phyloP scores from a whole-genome alignment of 1,140 invertebrate genomes.

The Zaprionus vittiger region DNA sequence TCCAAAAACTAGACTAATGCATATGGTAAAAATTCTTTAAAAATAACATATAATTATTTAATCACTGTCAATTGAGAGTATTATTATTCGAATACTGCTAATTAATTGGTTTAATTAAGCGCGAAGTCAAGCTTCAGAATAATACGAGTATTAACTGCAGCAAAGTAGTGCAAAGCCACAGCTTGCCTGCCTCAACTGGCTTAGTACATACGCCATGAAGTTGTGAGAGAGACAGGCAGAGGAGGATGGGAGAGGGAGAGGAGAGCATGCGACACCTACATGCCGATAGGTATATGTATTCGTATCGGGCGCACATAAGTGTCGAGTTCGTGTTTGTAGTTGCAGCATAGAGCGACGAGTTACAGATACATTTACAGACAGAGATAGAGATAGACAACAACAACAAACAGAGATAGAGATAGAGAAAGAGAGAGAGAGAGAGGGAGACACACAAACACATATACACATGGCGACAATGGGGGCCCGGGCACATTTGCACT shows the following conservation, averaged over 20 bases:
- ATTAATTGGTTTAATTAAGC: neutral
- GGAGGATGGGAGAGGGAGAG: neutral
- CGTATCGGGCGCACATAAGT: conserved; percentile 38
- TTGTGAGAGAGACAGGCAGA: neutral
- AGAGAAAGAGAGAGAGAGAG: neutral
- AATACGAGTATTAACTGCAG: too few species aligned
- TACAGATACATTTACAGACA: conserved; percentile 31
- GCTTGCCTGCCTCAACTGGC: neutral
- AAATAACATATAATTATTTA: neutral
- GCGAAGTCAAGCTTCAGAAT: neutral
- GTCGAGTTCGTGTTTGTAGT: conserved; percentile 4
- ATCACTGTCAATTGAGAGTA: neutral
- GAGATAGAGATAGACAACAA: conserved; percentile 40
- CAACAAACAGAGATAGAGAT: neutral
- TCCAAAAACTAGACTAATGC: neutral
- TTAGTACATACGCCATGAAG: neutral
- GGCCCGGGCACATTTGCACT: conserved; percentile 58
- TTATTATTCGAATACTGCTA: neutral
- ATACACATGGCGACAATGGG: conserved; percentile 34
- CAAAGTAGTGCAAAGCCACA: neutral
- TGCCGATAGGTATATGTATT: conserved; percentile 18
- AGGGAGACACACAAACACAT: conserved; percentile 16
- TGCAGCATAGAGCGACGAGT: conserved; percentile 38
- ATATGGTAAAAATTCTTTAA: neutral
- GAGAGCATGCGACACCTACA: conserved; percentile 19